Evolutionary conservation across 2,888 invertebrate genomes (phyloP), one percentile per base, ranked within the genome.

Genomic region (Laothoe populi): DNA sequence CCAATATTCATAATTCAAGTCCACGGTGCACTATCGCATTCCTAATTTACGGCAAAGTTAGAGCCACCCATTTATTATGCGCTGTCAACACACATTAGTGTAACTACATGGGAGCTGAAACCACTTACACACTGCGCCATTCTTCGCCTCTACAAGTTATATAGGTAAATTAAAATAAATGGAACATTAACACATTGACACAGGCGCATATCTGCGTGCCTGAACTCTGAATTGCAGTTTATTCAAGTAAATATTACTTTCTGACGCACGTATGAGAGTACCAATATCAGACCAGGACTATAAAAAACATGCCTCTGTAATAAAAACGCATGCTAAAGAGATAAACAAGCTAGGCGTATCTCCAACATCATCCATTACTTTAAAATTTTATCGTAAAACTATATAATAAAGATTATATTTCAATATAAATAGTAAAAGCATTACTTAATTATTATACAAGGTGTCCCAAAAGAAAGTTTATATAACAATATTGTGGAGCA

Each of bases 51-150:
- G 4, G 35, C 31, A 53, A 53, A 53, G 35, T 53, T 35, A 53
- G 53, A 53, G 35, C 16, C 31, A 35, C 60, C 60, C 64, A 72
- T 72, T 66, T 70, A 74, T 74, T 65, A 74, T 73, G 69, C 69
- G 70, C 57, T 68, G 74, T 66, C 74, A 70, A 69, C 72, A 67
- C 59, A 66, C 62, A 53, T 59, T 31, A 58, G 24, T 44, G 42
- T 42, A 24, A 58, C 35, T 35, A 35, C 53, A 53, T 19, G 31
- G 35, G 10, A 53, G 48, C 53, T 19, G 31, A 53, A 53, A 53
- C 53, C 53, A 53, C 35, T 35, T 53, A 53, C 19, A 5, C 53
- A 53, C 53, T 53, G 35, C 53, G 53, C 53, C 35, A 35, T 31
- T 53, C 53, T 53, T 53, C 53, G 4, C 4, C 11, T 19, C 31